Percentiles rank a stretch among this genome's conserved stretches.
Evolutionary conservation across 2,888 invertebrate species (phyloP).

Genomic region (Eupithecia subfuscata): DNA sequence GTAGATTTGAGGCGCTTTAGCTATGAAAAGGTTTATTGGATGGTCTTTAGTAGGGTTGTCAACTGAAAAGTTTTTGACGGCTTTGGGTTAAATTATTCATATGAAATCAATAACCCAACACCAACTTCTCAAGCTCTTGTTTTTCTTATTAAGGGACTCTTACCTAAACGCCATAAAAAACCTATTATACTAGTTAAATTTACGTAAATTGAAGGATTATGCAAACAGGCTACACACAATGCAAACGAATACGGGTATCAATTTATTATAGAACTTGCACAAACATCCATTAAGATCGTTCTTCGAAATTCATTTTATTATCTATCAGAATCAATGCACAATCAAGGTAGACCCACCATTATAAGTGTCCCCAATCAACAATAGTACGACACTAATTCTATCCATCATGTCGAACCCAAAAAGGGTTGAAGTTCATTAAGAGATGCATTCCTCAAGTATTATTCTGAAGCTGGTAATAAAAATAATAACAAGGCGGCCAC

Average conservation of each 20-base stretch:
- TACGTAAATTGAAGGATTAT: conserved; percentile 22
- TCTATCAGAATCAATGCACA: conserved; percentile 66
- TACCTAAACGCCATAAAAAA: neutral
- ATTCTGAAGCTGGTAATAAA: conserved; percentile 84
- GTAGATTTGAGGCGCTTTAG: conserved; percentile 67
- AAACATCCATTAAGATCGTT: conserved; percentile 55
- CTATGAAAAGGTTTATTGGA: conserved; percentile 71
- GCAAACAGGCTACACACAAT: conserved; percentile 31
- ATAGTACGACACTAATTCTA: conserved; percentile 82
- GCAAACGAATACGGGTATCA: conserved; percentile 42
- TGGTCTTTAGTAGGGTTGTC: conserved; percentile 52
- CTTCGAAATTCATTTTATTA: conserved; percentile 60
- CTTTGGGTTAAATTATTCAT: neutral
- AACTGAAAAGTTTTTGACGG: conserved; percentile 1
- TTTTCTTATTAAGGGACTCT: neutral
- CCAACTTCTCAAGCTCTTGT: neutral
- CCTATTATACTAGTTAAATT: conserved; percentile 13
- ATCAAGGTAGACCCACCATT: conserved; percentile 66
- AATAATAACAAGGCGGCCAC: conserved; percentile 84
- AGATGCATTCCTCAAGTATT: conserved; percentile 83
- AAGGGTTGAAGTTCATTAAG: conserved; percentile 84
- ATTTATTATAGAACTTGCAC: conserved; percentile 45
- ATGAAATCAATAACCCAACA: neutral
- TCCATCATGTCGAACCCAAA: conserved; percentile 81
- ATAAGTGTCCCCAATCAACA: conserved; percentile 81